Conservation (phyloP, 2,888 invertebrate species). For the Escarpia spicata region DNA sequence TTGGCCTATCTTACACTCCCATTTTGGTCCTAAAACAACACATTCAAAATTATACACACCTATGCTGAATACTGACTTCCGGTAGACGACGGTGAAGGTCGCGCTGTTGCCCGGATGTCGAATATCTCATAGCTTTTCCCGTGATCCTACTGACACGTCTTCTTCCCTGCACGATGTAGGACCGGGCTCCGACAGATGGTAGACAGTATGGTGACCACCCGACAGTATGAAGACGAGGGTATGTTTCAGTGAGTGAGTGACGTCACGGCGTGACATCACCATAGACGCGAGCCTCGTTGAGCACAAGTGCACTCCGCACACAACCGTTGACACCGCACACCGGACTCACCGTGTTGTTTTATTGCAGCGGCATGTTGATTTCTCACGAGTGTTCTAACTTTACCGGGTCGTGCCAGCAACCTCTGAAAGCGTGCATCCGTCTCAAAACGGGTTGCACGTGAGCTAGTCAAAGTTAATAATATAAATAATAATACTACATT, state of each 20-base stretch:
- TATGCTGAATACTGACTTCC: neutral
- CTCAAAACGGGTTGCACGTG: too few relatives aligned
- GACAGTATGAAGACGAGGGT: neutral
- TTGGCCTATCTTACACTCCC: neutral
- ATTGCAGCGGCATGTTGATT: neutral
- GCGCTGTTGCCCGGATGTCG: conserved; percentile 9
- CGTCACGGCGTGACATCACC: conserved; percentile 16
- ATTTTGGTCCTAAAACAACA: neutral
- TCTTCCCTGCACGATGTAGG: conserved; percentile 16
- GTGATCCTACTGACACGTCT: conserved; percentile 16
- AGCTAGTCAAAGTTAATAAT: too few relatives aligned
- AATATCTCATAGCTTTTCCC: neutral
- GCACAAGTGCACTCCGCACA: neutral
- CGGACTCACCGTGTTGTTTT: neutral
- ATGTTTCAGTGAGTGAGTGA: conserved; percentile 11
- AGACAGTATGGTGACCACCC: neutral
- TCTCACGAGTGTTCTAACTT: neutral
- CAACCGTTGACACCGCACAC: neutral
- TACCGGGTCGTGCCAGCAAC: neutral
- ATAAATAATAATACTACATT: too few relatives aligned
- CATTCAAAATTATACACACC: neutral
- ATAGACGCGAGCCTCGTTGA: neutral
- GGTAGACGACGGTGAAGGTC: neutral
- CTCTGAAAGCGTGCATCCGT: neutral
- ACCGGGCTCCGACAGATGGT: neutral